These are phyloP conservation scores for Galeopterus variegatus DNA, from an alignment of 2,113 vertebrate genomes.

Conservation along the genomic window DNA sequence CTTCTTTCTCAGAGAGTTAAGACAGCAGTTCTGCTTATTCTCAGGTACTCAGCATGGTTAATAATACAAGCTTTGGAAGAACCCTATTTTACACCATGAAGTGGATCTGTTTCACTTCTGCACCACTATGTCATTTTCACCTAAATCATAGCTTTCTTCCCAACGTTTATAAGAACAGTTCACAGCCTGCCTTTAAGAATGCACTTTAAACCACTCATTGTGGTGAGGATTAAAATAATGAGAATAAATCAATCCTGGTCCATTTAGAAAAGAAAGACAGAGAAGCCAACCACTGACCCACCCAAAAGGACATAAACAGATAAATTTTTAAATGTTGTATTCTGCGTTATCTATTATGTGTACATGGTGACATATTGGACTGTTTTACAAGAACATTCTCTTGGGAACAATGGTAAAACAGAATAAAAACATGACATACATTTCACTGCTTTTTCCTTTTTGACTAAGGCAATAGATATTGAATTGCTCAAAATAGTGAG, in stretches of 20 bases:
- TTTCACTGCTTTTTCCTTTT: background rate
- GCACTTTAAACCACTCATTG: background rate
- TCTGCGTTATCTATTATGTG: background rate
- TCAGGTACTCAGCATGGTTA: background rate
- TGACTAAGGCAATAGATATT: background rate
- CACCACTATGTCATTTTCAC: background rate
- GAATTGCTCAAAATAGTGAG: background rate
- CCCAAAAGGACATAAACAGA: background rate
- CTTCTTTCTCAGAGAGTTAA: background rate
- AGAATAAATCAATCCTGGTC: background rate
- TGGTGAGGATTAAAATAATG: background rate
- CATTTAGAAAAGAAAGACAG: conserved; percentile 21
- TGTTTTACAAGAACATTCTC: background rate
- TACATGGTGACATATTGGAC: background rate
- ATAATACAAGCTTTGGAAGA: background rate
- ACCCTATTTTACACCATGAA: background rate
- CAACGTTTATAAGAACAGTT: background rate
- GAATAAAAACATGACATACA: background rate
- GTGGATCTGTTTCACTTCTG: background rate
- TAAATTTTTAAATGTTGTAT: background rate
- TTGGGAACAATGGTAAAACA: background rate
- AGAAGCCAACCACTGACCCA: background rate
- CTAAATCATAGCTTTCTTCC: background rate
- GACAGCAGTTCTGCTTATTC: background rate
- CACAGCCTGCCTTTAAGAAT: background rate